Percentiles rank a stretch among this genome's conserved stretches.
Evolutionary conservation across 1,140 invertebrate genomes (phyloP).

Genomic region (Ooceraea biroi): DNA sequence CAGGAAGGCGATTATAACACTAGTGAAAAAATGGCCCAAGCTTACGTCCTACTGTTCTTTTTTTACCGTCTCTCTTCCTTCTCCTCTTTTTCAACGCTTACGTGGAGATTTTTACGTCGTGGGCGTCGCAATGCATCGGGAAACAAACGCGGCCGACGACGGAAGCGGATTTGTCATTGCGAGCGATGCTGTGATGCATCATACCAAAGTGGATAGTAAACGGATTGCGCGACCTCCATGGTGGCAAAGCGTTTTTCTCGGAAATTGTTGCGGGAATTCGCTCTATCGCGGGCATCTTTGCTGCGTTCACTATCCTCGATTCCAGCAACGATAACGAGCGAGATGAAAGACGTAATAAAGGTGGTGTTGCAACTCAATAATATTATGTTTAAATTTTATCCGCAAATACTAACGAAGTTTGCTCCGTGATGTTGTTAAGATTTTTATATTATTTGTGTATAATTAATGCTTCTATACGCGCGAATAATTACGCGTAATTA

Average conservation of each 20-base stretch:
- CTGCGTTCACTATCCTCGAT: background rate
- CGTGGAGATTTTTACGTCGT: conserved; percentile 18
- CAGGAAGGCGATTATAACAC: conserved; percentile 33
- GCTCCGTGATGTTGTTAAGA: background rate
- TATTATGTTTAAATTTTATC: background rate
- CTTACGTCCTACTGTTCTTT: conserved; percentile 16
- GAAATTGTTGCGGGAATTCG: conserved; percentile 69
- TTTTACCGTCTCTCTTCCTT: conserved; percentile 34
- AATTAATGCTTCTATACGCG: background rate
- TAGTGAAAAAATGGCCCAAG: conserved; percentile 23
- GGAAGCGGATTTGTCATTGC: conserved; percentile 67
- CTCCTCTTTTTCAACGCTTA: conserved; percentile 39
- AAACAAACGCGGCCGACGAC: conserved; percentile 65
- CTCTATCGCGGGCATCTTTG: conserved; percentile 8
- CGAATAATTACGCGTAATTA: no score
- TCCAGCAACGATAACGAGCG: background rate
- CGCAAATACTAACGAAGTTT: background rate
- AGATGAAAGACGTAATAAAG: background rate
- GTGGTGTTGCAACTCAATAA: background rate
- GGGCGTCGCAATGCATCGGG: conserved; percentile 21
- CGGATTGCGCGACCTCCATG: conserved; percentile 62
- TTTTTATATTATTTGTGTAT: background rate
- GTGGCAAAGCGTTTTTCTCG: conserved; percentile 72
- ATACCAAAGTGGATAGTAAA: conserved; percentile 67
- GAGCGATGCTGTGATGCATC: conserved; percentile 62